Conservation (phyloP, 2,113 vertebrate species). For the Mustelus asterias region DNA sequence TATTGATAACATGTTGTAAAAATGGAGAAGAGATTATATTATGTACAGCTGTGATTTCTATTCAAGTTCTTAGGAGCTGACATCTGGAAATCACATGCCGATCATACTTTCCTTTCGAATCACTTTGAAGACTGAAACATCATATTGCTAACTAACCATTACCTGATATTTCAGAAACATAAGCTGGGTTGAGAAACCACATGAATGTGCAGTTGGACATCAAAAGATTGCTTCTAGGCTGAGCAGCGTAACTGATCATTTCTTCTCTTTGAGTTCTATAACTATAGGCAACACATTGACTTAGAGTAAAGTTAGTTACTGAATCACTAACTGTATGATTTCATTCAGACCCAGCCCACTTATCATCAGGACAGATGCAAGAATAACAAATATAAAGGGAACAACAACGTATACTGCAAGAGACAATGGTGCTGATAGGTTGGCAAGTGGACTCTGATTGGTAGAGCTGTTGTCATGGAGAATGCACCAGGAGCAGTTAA, state of each 20-base stretch:
- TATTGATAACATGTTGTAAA: neutral
- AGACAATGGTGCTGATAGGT: no score
- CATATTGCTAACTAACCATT: neutral
- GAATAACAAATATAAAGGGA: no score
- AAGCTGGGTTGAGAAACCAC: neutral
- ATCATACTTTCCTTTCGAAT: neutral
- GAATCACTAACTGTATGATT: neutral
- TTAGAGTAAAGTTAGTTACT: neutral
- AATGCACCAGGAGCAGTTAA: no score
- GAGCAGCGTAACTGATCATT: neutral
- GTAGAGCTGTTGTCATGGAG: no score
- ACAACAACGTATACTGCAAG: no score
- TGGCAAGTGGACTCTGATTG: no score
- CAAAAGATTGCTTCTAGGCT: neutral
- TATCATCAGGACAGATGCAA: no score
- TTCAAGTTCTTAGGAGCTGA: neutral
- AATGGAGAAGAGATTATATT: neutral
- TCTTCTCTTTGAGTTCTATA: neutral
- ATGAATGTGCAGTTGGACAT: neutral
- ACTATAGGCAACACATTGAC: neutral
- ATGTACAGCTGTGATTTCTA: slow-evolving; percentile 33
- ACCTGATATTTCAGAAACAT: slow-evolving; percentile 7
- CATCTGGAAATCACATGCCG: neutral
- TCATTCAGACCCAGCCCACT: neutral
- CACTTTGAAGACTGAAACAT: neutral